phyloP scores from a whole-genome alignment of 2,797 vertebrate genomes.

The Melanotaenia maccullochi region DNA sequence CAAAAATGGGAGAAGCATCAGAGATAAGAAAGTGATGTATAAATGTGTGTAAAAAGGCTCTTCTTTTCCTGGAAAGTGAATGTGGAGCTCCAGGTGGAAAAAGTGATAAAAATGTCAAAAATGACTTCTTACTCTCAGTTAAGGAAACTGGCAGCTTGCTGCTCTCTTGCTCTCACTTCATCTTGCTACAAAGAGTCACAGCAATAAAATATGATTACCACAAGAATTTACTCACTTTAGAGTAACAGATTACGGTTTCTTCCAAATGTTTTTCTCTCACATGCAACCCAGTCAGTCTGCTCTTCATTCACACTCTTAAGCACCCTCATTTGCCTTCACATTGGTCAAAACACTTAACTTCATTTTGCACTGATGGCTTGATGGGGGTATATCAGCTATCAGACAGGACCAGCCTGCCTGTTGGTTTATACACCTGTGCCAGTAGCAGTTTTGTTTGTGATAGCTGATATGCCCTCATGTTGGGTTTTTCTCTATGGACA shows the following conservation, averaged over 20 bases:
- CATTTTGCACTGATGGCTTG: conserved; percentile 54
- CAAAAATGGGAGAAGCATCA: not conserved
- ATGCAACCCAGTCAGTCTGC: conserved; percentile 35
- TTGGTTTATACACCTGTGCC: conserved; percentile 78
- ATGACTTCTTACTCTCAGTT: conserved; percentile 70
- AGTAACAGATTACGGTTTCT: conserved; percentile 50
- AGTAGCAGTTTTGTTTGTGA: conserved; percentile 62
- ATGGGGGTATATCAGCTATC: conserved; percentile 70
- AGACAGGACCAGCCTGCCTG: conserved; percentile 57
- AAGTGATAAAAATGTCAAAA: conserved; percentile 72
- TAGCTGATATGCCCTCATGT: conserved; percentile 76
- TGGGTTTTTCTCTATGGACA: conserved; percentile 62
- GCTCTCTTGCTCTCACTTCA: conserved; percentile 48
- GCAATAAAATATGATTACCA: conserved; percentile 54
- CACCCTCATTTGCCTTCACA: conserved; percentile 57
- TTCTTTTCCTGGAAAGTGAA: conserved; percentile 72
- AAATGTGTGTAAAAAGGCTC: conserved; percentile 26
- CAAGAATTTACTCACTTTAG: conserved; percentile 42
- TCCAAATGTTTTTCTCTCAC: conserved; percentile 47
- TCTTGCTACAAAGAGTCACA: conserved; percentile 49
- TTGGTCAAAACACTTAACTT: conserved; percentile 60
- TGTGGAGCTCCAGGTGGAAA: conserved; percentile 68
- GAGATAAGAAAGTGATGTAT: conserved; percentile 11
- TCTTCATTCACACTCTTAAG: conserved; percentile 34
- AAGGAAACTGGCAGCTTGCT: conserved; percentile 51